Base-by-base conservation (phyloP, 2,888 invertebrate genomes). In the Eupithecia subumbrata region DNA sequence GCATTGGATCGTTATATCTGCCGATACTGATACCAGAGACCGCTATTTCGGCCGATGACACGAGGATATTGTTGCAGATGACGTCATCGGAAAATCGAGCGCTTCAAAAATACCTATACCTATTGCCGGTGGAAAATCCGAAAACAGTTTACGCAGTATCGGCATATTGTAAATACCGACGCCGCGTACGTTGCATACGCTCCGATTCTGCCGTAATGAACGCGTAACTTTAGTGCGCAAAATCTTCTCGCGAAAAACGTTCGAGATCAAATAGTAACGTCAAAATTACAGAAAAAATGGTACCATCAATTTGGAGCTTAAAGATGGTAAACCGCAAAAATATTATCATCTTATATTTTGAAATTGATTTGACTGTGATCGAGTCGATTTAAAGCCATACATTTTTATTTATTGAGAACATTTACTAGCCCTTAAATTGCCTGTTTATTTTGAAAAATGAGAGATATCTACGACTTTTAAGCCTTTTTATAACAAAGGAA, bases 251-350 rank as follows among this genome's bases (percentile, higher is more conserved):
- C 66, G 40, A 67, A 67, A 37, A 12, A 40, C 66, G n/a, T 52
- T 72, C 82, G 83, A 83, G 82, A 84, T 84, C 85, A 73, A 75
- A 71, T 83, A 81, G 84, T 85, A 77, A 60, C 1, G 14, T 71
- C 70, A 22, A 69, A 76, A 75, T 79, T 78, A 76, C 43, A 76
- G 75, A 63, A 88, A 88, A 89, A 87, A 84, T 87, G 84, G 81
- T 78, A 81, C 83, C 87, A 92, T 92, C 89, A 91, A 90, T 92
- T 88, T 84, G 82, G 76, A 83, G 86, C 86, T 92, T 90, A 91
- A 83, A 81, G 86, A 86, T 86, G 82, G 82, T 90, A 90, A 92
- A 89, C 81, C 91, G 85, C 82, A 88, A 88, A 92, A 87, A 90
- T 92, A 92, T 90, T 87, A 85, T 86, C 83, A 84, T 84, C 43